These are phyloP conservation scores for Eueides isabella DNA, from an alignment of 1,140 invertebrate species.

Conservation along the genomic window DNA sequence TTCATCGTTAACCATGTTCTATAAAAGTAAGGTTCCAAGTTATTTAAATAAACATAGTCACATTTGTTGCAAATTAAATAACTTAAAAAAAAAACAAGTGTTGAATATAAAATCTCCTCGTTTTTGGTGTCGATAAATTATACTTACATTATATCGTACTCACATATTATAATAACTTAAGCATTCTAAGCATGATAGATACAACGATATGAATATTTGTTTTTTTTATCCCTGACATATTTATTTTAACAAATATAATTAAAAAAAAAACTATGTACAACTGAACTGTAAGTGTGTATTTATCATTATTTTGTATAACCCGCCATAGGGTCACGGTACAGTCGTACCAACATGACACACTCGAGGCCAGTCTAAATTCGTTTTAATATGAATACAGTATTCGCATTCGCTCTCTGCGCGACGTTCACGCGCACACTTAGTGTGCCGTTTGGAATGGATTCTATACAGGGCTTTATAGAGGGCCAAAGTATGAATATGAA, in stretches of 20 bases:
- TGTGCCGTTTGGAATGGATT: conserved; percentile 11
- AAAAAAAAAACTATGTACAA: not conserved
- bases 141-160: too few relatives aligned
- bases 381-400: conserved; percentile 7
- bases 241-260: not conserved
- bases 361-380: not conserved
- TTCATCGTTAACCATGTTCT: too few relatives aligned
- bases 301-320: not conserved
- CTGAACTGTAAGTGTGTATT: not conserved
- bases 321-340: not conserved
- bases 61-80: too few relatives aligned
- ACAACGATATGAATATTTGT: not conserved
- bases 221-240: not conserved
- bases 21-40: too few relatives aligned
- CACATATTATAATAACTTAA: too few relatives aligned
- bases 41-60: too few relatives aligned
- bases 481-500: conserved; percentile 45
- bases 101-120: too few relatives aligned
- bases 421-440: not conserved
- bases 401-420: not conserved
- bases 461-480: conserved; percentile 42
- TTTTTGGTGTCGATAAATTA: too few relatives aligned
- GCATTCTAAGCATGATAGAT: too few relatives aligned
- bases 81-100: too few relatives aligned
- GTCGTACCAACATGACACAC: not conserved